A percentile compares a stretch with the other conserved stretches of the same genome.
Conservation (phyloP, 2,113 vertebrate species). For the Pteropus alecto region DNA sequence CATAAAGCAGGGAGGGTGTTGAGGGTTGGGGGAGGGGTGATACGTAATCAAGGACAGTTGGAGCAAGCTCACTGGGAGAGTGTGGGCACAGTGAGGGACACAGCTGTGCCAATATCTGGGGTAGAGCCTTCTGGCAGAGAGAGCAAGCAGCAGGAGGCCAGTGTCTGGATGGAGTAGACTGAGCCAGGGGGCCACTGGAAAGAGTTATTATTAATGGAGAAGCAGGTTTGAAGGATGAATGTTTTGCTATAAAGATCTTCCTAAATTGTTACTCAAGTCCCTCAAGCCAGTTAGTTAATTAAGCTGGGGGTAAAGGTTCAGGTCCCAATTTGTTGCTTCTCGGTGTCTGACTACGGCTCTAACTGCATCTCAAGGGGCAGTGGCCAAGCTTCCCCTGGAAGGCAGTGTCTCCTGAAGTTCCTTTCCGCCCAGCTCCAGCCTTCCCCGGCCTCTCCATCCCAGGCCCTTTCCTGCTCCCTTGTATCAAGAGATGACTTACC, state of each 20-base stretch:
- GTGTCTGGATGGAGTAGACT: fast-evolving
- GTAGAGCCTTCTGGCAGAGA: not conserved
- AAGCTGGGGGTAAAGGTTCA: not conserved
- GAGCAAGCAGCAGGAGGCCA: not conserved
- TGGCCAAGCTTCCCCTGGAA: not conserved
- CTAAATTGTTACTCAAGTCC: not conserved
- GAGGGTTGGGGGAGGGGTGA: not conserved
- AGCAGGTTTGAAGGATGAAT: not conserved
- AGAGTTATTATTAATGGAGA: not conserved
- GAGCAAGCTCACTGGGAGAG: not conserved
- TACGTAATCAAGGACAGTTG: not conserved
- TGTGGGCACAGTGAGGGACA: not conserved
- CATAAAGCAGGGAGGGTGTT: not conserved
- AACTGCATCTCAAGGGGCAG: not conserved
- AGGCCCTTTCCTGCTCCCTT: not conserved
- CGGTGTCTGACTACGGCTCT: fast-evolving
- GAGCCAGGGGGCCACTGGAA: not conserved
- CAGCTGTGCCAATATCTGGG: not conserved
- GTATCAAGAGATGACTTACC: not conserved
- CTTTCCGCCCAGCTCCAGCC: not conserved
- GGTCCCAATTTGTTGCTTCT: not conserved
- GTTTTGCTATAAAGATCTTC: not conserved
- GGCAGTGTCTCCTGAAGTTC: too few species aligned
- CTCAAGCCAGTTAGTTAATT: not conserved
- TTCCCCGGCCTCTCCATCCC: too few species aligned